Percentiles rank a stretch among this genome's conserved stretches.
These are phyloP conservation scores for Idris sp. DNA, from an alignment of 1,140 invertebrate genomes.

Conservation along the genomic window DNA sequence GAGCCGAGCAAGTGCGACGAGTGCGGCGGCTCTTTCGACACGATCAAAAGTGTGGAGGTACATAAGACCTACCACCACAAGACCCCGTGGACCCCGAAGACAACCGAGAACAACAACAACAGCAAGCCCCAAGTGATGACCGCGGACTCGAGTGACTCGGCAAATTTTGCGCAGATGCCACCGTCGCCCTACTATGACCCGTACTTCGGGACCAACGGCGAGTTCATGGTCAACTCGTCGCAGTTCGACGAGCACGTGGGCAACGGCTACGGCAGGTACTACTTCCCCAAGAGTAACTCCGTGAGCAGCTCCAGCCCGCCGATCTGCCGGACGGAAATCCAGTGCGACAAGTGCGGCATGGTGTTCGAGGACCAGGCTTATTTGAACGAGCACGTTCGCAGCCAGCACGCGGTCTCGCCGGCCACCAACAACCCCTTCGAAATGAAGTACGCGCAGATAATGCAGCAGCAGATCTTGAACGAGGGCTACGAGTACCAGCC, in stretches of 20 bases:
- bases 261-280: constrained; percentile 61
- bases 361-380: constrained; percentile 85
- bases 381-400: constrained; percentile 84
- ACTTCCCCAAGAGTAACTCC: constrained; percentile 77
- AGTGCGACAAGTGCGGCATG: constrained; percentile 89
- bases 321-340: constrained; percentile 83
- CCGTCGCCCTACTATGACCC: constrained; percentile 72
- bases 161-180: constrained; percentile 45
- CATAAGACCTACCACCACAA: constrained; percentile 89
- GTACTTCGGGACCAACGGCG: constrained; percentile 71
- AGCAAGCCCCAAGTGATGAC: constrained; percentile 75
- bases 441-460: not conserved
- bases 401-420: constrained; percentile 83
- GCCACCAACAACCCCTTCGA: constrained; percentile 64
- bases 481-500: no score
- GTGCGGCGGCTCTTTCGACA: constrained; percentile 86
- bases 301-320: constrained; percentile 83
- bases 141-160: constrained; percentile 81
- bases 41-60: constrained; percentile 85
- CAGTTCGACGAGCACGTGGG: constrained; percentile 33
- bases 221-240: constrained; percentile 66
- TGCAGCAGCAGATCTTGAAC: no score
- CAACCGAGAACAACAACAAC: constrained; percentile 80
- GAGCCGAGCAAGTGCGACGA: constrained; percentile 83
- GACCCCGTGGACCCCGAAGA: constrained; percentile 78